phyloP scores from a whole-genome alignment of 2,888 invertebrate species.

The Alsophila aescularia region DNA sequence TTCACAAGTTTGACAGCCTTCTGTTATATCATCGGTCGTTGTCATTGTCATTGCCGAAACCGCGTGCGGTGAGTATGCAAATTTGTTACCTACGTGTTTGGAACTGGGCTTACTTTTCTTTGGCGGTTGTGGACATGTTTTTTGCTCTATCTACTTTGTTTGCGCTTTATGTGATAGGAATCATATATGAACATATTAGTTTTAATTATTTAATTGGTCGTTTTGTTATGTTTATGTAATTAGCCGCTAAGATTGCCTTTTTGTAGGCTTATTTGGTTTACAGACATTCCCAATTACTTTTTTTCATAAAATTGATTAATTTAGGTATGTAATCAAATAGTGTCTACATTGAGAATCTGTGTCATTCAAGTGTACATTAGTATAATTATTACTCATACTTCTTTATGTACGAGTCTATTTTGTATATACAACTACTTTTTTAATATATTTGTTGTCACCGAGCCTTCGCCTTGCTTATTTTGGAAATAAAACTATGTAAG shows the following conservation, averaged over 20 bases:
- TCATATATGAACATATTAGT: neutral
- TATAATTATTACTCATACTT: too few species aligned
- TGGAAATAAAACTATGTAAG: too few species aligned
- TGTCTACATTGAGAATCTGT: too few species aligned
- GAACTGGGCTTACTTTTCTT: conserved; percentile 61
- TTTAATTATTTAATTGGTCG: neutral
- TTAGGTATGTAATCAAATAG: too few species aligned
- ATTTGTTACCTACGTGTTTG: conserved; percentile 65
- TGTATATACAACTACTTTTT: too few species aligned
- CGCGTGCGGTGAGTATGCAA: conserved; percentile 57
- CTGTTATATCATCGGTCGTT: conserved; percentile 83
- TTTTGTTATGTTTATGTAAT: neutral
- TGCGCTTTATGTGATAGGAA: conserved; percentile 15
- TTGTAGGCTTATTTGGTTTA: too few species aligned
- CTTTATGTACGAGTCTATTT: too few species aligned
- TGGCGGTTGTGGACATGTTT: conserved; percentile 43
- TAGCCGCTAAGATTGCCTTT: neutral
- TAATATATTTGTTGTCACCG: too few species aligned
- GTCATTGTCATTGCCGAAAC: conserved; percentile 85
- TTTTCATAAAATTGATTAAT: too few species aligned
- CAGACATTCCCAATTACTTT: too few species aligned
- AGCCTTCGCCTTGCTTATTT: too few species aligned
- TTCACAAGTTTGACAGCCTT: conserved; percentile 84
- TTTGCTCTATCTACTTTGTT: conserved; percentile 40
- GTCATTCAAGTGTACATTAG: too few species aligned